Conservation (phyloP, 2,888 invertebrate species). For the Philopedon plagiatum region DNA sequence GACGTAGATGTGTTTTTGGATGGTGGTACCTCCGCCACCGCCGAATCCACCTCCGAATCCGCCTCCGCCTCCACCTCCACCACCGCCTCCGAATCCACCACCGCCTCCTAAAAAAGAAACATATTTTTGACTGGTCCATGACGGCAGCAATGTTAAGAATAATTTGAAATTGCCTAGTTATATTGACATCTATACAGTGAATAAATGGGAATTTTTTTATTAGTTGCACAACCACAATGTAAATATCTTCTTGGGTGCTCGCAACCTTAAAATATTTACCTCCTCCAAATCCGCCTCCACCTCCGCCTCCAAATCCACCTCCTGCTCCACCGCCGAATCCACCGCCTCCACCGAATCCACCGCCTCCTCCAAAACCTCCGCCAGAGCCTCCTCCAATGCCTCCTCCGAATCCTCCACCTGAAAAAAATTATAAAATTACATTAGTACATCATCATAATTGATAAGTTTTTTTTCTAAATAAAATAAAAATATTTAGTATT, state of each 20-base stretch:
- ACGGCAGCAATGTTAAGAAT: no score
- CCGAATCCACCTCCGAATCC: conserved; percentile 70
- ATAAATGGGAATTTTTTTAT: no score
- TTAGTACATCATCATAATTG: neutral
- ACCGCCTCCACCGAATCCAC: conserved; percentile 48
- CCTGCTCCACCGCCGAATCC: conserved; percentile 56
- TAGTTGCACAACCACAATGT: no score
- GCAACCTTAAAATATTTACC: conserved; percentile 24
- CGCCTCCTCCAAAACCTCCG: conserved; percentile 17
- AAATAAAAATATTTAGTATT: no score
- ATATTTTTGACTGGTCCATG: no score
- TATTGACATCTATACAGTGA: no score
- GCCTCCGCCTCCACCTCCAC: conserved; percentile 54
- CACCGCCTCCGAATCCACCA: conserved; percentile 59
- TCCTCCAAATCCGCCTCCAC: conserved; percentile 54
- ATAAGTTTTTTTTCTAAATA: no score
- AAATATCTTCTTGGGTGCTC: no score
- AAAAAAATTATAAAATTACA: conserved; percentile 29
- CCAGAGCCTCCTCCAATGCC: conserved; percentile 54
- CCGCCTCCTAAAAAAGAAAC: conserved; percentile 61
- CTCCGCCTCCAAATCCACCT: conserved; percentile 56
- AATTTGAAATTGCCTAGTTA: no score
- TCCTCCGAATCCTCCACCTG: conserved; percentile 53
- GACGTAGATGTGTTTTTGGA: conserved; percentile 91
- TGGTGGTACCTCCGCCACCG: conserved; percentile 74